Evolutionary conservation across 2,113 vertebrate genomes (phyloP), one percentile per base, ranked within the genome.

Genomic region (Hucho hucho): DNA sequence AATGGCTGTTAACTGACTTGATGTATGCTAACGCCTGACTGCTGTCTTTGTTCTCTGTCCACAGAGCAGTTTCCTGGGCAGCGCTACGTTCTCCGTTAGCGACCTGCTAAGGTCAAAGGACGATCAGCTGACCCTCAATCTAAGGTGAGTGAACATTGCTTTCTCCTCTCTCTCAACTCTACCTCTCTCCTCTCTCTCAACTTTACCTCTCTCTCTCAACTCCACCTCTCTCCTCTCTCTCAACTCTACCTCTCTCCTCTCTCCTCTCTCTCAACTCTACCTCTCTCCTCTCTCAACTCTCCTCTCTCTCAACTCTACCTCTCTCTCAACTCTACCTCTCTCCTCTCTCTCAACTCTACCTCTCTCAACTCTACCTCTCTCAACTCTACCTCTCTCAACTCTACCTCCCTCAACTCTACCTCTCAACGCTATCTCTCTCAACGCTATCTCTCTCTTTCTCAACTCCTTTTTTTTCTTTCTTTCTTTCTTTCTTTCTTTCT

Each of bases 81-180:
- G 87, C 80, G 88, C 95, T 79, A 95, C 95, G 59, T 99, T 99
- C 90, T 94, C 93, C 75, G 93, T 98, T 2, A 94, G 93, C 28
- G 95, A 98, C 63, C 90, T 99, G 78, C 89, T 98, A 76, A 96
- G 95, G 75, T 95, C 96, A 18, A 97, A 96, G 90, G 96, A 98
- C 79, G 94, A 97, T 4, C 93, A 92, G 75, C 82, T 99, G 84
- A 93, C 94, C 77, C 94, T 98, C 82, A 96, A 90, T 73, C 94
- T 99, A 73, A 96, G 95, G 98, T 98, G 86, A 91, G 95, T 75
- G 32, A 68, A 46, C 6, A 61, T 61, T 61, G 58, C 58, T 22
- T 1, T 61, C 58, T 61, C 58, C n/a, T 59, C n/a, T 59, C 9
- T n/a, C 58, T 59, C 58, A n/a, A 7, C 18, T 59, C 6, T 14